Evolutionary conservation across 2,797 vertebrate species (phyloP).

Genomic region (Anguilla megastoma): DNA sequence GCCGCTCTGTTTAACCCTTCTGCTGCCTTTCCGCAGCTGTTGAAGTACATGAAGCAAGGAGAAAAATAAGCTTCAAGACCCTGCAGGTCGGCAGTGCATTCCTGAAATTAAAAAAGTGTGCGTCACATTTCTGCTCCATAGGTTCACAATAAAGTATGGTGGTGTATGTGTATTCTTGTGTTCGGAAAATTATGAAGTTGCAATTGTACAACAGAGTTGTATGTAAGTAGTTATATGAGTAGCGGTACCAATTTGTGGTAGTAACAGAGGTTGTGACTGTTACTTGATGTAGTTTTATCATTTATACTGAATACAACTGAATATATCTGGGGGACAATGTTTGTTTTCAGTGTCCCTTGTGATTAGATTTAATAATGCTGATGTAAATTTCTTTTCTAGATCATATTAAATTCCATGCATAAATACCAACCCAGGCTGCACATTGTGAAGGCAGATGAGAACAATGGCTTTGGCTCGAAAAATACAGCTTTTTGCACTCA

Average conservation of each 20-base stretch:
- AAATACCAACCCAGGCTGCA: slow-evolving; percentile 97
- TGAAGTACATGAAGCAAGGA: not conserved
- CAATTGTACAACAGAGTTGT: not conserved
- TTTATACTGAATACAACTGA: not conserved
- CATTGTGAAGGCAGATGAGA: slow-evolving; percentile 97
- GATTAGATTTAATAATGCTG: not conserved
- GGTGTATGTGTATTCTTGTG: not conserved
- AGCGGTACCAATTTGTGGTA: not conserved
- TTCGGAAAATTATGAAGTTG: not conserved
- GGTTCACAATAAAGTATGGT: not conserved
- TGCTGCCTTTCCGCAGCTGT: not conserved
- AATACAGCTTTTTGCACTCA: slow-evolving; percentile 96
- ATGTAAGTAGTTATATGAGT: not conserved
- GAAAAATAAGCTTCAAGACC: not conserved
- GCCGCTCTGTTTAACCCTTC: not conserved
- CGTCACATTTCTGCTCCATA: not conserved
- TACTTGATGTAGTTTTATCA: not conserved
- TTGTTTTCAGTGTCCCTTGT: not conserved
- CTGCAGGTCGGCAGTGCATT: not conserved
- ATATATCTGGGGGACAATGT: not conserved
- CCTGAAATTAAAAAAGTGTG: not conserved
- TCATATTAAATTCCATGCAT: slow-evolving; percentile 99
- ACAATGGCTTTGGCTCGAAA: slow-evolving; percentile 96
- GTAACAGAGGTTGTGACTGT: not conserved
- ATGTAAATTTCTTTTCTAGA: slow-evolving; percentile 69